Base-by-base conservation (phyloP, 2,888 invertebrate genomes). In the Glyphotaelius pellucidus region DNA sequence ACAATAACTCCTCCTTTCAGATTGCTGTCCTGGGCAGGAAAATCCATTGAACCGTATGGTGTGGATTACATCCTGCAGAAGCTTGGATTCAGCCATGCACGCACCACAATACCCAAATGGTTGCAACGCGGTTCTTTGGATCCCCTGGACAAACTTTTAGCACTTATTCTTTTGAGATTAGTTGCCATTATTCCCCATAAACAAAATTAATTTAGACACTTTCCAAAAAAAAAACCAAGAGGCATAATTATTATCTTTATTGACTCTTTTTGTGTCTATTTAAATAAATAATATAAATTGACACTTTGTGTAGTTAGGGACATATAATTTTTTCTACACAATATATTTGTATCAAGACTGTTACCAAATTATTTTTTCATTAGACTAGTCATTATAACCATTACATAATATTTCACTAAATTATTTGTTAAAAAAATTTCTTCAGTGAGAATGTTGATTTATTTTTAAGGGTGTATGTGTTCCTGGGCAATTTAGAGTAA, bases 81-180 rank as follows among this genome's bases (percentile, higher is more conserved):
- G 95, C 96, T 99, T 83, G 99, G 99, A 86, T 99, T 99, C 95
- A 98, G 98, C 92, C 99, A 99, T 96, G 99, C 99, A 19, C 97
- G 99, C 93, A 99, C 98, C 94, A 99, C 99, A 91, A 99, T 99
- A 95, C 99, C 99, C 92, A 99, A 99, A 96, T 99, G 99, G 99
- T 97, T 99, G 96, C 99, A 99, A 95, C 97, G 99, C 91, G 99
- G 99, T 25, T 98, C 99, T 94, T 98, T 99, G 97, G 99, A 99
- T 96, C 99, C 99, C 0, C 96, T 99, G 91, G 99, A 99, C 96
- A 98, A 98, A 95, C 97, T 99, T 92, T 96, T 99, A 92, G 98
- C 99, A 19, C 96, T 98, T 25, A 96, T 98, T 94, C 97, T 98
- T 95, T 95, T 97, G 94, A 96, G 97, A 94, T 97, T 98, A 95